These are phyloP conservation scores for Rhinoderma darwinii DNA, from an alignment of 2,113 vertebrate species.

Conservation along the genomic window DNA sequence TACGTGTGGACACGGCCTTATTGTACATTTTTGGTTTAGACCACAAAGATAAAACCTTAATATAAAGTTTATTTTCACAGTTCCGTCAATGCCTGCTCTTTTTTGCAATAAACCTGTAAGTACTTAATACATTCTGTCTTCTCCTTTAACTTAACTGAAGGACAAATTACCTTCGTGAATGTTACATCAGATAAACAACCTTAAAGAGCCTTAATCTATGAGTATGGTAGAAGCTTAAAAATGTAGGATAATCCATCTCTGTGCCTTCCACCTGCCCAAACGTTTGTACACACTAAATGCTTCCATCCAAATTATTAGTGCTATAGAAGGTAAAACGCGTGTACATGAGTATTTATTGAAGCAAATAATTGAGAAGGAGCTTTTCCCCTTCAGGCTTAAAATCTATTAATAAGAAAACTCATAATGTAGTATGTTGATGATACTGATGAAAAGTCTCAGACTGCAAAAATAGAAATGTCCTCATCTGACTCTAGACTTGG, in stretches of 20 bases:
- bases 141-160: background rate
- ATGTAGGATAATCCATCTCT: background rate
- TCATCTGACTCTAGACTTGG: background rate
- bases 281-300: background rate
- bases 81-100: no score
- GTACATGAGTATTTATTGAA: conserved; percentile 50
- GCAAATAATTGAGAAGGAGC: conserved; percentile 57
- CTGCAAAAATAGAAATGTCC: background rate
- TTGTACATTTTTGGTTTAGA: no score
- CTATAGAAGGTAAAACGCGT: background rate
- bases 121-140: background rate
- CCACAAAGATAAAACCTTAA: no score
- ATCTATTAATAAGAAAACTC: conserved; percentile 51
- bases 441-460: conserved; percentile 5
- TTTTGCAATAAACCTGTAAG: background rate
- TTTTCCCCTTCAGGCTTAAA: conserved; percentile 38
- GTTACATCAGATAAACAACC: background rate
- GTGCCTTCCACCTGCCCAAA: conserved; percentile 6
- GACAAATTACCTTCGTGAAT: background rate
- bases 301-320: conserved; percentile 42
- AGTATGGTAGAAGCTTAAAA: background rate
- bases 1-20: no score
- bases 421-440: conserved; percentile 31
- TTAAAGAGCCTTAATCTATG: background rate
- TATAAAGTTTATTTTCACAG: no score